Evolutionary conservation across 1,140 invertebrate species (phyloP), one percentile per base, ranked within the genome.

Genomic region (Neodiprion lecontei): DNA sequence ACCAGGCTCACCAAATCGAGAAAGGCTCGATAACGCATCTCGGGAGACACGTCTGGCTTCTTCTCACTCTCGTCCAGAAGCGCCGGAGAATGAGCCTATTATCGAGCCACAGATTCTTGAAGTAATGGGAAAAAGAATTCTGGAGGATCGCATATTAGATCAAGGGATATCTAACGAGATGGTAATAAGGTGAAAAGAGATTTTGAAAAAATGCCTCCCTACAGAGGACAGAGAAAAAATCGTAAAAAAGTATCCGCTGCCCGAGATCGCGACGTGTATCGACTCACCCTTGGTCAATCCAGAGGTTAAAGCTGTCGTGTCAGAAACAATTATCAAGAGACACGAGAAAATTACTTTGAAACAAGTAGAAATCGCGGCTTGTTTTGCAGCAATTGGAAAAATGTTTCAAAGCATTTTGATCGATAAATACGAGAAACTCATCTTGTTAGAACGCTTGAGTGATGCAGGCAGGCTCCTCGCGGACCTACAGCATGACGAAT

Each of bases 331-430:
- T 7, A 53, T 75, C 28, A 75, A 75, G 53, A 28, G 74, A 28
- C 69, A 75, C 14, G 23, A 75, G 17, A 23, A 69, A 1, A 75
- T 75, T 28, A 28, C 67, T 2, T 53, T 66, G 14, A 75, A 75
- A 72, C 74, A 75, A 75, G 74, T 66, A 40, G 53, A 69, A 3
- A 23, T 75, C 47, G 74, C 74, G 14, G 74, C 74, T 23, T 75
- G 74, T 72, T 11, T 75, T 7, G 50, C 53, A 9, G 69, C 69
- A 7, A n/a, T 67, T 28, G 74, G 74, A 12, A 75, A 67, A 75
- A 10, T 47, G 7, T 67, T 71, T 11, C 67, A 67, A 49, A 49
- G 14, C 1, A 49, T 49, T 4, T 8, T 75, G 10, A 75, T 65
- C 21, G 70, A 67, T 1, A 70, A 75, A 10, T 17, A 21, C 9